phyloP scores from a whole-genome alignment of 1,140 invertebrate species.

The Antheraea mylitta region DNA sequence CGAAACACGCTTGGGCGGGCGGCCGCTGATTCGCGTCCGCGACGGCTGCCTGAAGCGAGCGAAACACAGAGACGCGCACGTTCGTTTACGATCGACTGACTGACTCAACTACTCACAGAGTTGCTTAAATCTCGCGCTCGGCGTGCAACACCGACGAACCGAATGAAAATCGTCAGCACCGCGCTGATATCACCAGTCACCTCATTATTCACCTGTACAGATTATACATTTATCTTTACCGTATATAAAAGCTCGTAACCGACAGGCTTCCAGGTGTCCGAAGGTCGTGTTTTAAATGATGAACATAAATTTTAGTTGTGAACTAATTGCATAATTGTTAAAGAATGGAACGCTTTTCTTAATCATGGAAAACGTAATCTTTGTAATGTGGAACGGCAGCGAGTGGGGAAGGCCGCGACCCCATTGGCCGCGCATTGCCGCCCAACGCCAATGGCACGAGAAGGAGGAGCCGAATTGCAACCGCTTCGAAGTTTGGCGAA shows the following conservation, averaged over 20 bases:
- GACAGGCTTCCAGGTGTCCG: neutral
- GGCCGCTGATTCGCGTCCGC: constrained; percentile 26
- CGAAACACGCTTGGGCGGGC: constrained; percentile 35
- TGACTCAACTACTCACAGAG: constrained; percentile 27
- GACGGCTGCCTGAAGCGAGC: constrained; percentile 23
- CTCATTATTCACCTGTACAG: constrained; percentile 18
- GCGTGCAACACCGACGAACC: constrained; percentile 6
- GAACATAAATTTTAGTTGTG: neutral
- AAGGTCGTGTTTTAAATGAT: neutral
- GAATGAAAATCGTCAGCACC: neutral
- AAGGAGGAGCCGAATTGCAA: constrained; percentile 58
- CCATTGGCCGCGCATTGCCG: constrained; percentile 56
- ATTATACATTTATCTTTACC: neutral
- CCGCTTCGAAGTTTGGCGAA: constrained; percentile 56
- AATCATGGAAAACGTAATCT: constrained; percentile 56
- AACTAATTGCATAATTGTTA: constrained; percentile 24
- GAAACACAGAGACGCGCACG: constrained; percentile 35
- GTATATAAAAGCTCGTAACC: neutral
- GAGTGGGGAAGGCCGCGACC: constrained; percentile 58
- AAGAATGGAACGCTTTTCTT: constrained; percentile 32
- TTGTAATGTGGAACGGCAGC: constrained; percentile 33
- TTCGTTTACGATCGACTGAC: constrained; percentile 32
- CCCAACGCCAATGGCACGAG: constrained; percentile 60
- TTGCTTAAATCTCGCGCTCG: neutral
- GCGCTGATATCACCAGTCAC: neutral